A percentile compares a stretch with the other conserved stretches of the same genome.
phyloP scores from a whole-genome alignment of 2,888 invertebrate species.

The Epinotia nisella region DNA sequence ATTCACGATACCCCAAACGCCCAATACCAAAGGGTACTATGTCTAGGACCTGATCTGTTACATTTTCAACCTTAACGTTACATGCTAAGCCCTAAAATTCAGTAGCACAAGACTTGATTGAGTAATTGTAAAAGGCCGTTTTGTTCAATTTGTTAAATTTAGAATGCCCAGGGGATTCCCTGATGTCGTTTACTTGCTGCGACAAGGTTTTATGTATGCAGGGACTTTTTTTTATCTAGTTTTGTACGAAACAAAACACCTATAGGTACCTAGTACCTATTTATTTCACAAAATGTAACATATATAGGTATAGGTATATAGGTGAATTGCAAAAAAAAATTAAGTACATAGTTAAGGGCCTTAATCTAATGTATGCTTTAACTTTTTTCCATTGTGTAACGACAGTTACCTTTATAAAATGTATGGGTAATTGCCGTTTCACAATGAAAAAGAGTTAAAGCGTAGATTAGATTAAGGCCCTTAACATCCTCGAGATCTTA shows the following conservation, averaged over 20 bases:
- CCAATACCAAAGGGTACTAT: not conserved
- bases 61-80: not conserved
- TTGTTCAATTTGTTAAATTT: constrained; percentile 16
- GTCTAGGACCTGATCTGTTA: not conserved
- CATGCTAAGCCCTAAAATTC: not conserved
- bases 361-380: too few species aligned
- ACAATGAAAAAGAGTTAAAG: too few species aligned
- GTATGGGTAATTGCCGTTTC: too few species aligned
- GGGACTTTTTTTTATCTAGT: constrained; percentile 10
- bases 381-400: too few species aligned
- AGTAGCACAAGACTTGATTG: not conserved
- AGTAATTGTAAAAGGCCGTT: not conserved
- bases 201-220: not conserved
- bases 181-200: not conserved
- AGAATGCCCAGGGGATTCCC: constrained; percentile 22
- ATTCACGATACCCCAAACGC: not conserved
- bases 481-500: too few species aligned
- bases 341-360: too few species aligned
- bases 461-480: too few species aligned
- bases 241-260: not conserved
- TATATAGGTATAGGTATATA: too few species aligned
- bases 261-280: too few species aligned
- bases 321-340: too few species aligned
- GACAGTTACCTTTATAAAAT: too few species aligned
- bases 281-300: too few species aligned